phyloP scores from a whole-genome alignment of 1,140 invertebrate genomes.

The Paramacrobiotus metropolitanus region DNA sequence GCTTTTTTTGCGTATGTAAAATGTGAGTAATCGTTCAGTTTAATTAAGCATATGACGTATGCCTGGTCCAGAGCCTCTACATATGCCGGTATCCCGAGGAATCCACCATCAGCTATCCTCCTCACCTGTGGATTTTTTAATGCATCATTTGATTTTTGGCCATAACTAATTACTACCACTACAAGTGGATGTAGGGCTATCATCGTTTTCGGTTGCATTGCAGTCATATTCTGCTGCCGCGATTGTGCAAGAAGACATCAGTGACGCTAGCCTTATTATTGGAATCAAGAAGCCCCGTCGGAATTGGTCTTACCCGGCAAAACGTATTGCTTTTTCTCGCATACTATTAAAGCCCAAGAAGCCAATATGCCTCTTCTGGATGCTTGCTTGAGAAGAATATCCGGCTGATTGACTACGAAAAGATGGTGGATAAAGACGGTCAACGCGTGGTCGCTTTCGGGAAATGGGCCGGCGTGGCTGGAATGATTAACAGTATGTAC shows the following conservation, averaged over 20 bases:
- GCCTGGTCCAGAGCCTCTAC: no score
- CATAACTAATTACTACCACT: no score
- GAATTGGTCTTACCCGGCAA: constrained; percentile 78
- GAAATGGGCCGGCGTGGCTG: constrained; percentile 92
- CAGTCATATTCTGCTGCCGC: constrained; percentile 72
- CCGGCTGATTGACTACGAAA: constrained; percentile 88
- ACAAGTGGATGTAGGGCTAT: no score
- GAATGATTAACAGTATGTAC: constrained; percentile 64
- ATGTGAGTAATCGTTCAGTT: no score
- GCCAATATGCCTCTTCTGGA: constrained; percentile 92
- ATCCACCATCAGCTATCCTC: no score
- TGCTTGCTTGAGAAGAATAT: constrained; percentile 87
- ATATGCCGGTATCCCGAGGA: no score
- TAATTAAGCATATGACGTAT: no score
- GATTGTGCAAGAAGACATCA: constrained; percentile 79
- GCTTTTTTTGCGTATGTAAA: no score
- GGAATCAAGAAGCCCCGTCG: constrained; percentile 79
- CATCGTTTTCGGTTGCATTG: no score
- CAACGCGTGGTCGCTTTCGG: constrained; percentile 90
- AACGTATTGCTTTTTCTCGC: constrained; percentile 95
- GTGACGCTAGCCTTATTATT: constrained; percentile 78
- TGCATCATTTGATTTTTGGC: no score
- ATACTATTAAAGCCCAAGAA: constrained; percentile 97
- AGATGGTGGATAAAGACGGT: constrained; percentile 63
- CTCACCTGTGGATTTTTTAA: no score